Evolutionary conservation across 2,888 invertebrate genomes (phyloP), one percentile per base, ranked within the genome.

Genomic region (Scaptomyza cyrtandrae): DNA sequence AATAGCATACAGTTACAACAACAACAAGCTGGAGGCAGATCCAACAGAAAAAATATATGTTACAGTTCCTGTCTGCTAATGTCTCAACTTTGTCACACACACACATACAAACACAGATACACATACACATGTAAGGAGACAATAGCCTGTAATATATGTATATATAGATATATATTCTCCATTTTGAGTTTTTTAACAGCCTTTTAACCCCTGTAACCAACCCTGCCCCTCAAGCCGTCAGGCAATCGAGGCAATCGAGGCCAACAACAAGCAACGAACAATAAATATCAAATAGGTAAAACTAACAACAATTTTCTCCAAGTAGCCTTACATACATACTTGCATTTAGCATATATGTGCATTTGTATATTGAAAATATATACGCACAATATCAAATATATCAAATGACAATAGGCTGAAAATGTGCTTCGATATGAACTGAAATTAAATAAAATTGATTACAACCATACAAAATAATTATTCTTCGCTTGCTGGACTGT

Each of bases 31-130:
- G 33, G 45, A 45, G 46, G 46, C 74, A 49, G 73, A 69, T 71
- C 56, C 57, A 63, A 24, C 61, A 24, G 58, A 9, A 65, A 19
- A 58, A 61, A 72, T 69, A 45, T 57, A 80, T 78, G 84, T 55
- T 50, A 66, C 81, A 73, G 50, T 75, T 80, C 80, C 59, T 66
- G 70, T 58, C 70, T 60, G 64, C 59, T 84, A 80, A 86, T 80
- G 86, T 84, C 63, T 81, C 64, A 82, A 86, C 75, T 80, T 86
- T 82, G 78, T 84, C 78, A 78, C 62, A 7, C 9, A n/a, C 29
- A 31, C 29, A 39, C 19, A 31, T 16, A 37, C 45, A 35, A n/a
- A n/a, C 57, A 29, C 24, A 29, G 19, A 16, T 24, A 50, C 24
- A 46, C 35, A 35, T n/a, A 14, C 35, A 29, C 11, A 10, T 24